phyloP scores from a whole-genome alignment of 2,888 invertebrate genomes.

The Disparrhopalites patrizii region DNA sequence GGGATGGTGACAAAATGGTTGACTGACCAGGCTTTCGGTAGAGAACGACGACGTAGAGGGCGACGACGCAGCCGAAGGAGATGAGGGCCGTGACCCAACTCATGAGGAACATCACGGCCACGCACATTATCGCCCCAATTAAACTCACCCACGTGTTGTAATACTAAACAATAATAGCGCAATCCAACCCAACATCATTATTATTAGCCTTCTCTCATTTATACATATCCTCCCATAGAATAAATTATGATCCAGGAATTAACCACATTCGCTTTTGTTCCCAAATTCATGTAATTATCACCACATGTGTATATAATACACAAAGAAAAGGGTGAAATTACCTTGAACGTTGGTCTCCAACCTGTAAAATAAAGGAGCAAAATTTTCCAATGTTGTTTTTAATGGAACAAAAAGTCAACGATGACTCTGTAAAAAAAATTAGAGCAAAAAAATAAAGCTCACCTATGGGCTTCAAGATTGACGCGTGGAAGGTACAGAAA shows the following conservation, averaged over 20 bases:
- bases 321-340: conserved; percentile 8
- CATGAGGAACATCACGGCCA: conserved; percentile 57
- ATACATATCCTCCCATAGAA: too few relatives aligned
- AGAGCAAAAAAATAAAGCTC: background rate
- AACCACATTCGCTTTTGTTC: too few relatives aligned
- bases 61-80: conserved; percentile 53
- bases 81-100: conserved; percentile 57
- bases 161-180: conserved; percentile 49
- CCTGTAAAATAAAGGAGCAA: conserved; percentile 41
- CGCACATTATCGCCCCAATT: conserved; percentile 52
- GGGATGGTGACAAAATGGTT: too few relatives aligned
- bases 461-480: conserved; percentile 52
- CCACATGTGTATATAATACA: too few relatives aligned
- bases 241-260: too few relatives aligned
- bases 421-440: background rate
- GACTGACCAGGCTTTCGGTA: conserved; percentile 57
- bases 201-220: too few relatives aligned
- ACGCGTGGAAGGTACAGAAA: conserved; percentile 53
- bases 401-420: background rate
- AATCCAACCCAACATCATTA: background rate
- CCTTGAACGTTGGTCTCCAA: conserved; percentile 43
- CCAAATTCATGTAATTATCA: too few relatives aligned
- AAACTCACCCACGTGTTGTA: conserved; percentile 56
- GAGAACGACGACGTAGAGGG: conserved; percentile 56
- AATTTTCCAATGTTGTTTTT: background rate